Conservation (phyloP, 2,888 invertebrate species). For the Scaptomyza reducta region DNA sequence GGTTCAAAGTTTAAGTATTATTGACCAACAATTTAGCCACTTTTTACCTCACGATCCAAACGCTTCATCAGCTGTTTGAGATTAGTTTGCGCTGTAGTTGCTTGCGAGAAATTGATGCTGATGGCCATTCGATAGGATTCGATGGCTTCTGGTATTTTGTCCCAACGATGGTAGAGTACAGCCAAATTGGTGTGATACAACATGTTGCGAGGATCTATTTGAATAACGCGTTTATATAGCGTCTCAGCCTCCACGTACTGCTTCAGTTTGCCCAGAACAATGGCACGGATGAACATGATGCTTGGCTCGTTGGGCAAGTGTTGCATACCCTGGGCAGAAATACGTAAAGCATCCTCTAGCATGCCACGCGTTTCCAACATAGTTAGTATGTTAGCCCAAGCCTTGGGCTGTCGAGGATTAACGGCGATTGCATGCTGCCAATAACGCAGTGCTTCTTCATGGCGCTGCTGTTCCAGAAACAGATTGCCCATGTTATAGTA, state of each 20-base stretch:
- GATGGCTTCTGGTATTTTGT: constrained; percentile 89
- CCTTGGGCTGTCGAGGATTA: constrained; percentile 91
- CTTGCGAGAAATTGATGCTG: constrained; percentile 87
- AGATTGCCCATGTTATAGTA: constrained; percentile 97
- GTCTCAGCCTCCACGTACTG: constrained; percentile 91
- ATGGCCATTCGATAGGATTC: constrained; percentile 91
- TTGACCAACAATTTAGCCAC: neutral
- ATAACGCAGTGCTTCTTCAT: constrained; percentile 90
- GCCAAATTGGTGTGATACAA: constrained; percentile 95
- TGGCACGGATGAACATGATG: constrained; percentile 94
- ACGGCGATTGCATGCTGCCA: constrained; percentile 93
- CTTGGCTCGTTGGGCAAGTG: constrained; percentile 90
- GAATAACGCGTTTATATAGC: constrained; percentile 91
- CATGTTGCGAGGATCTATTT: constrained; percentile 88
- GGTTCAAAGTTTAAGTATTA: neutral
- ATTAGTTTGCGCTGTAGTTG: constrained; percentile 89
- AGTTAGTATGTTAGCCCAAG: constrained; percentile 96
- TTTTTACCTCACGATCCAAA: constrained; percentile 48
- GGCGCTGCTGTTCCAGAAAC: constrained; percentile 91
- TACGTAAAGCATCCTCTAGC: constrained; percentile 88
- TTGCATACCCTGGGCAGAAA: constrained; percentile 89
- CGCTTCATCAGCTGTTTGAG: constrained; percentile 85
- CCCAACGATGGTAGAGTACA: constrained; percentile 97
- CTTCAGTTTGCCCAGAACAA: constrained; percentile 93
- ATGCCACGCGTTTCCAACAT: constrained; percentile 91